Evolutionary conservation across 2,797 vertebrate genomes (phyloP).

Genomic region (Microchirus variegatus): DNA sequence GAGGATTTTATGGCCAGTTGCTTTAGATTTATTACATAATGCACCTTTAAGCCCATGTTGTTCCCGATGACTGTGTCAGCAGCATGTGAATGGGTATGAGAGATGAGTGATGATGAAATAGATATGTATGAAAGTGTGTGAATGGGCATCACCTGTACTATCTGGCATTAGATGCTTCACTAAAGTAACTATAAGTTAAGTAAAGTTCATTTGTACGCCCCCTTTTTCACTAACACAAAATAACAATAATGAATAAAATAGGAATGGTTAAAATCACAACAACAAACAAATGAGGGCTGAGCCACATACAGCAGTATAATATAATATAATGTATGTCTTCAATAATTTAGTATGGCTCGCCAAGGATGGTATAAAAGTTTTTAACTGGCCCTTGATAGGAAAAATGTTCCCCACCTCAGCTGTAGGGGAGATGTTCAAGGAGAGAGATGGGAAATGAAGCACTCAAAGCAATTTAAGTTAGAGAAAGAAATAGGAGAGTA

Average conservation of each 20-base stretch:
- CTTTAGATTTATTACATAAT: too few species aligned
- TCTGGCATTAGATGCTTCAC: too few species aligned
- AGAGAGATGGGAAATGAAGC: slow-evolving; percentile 44
- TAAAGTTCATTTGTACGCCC: not conserved
- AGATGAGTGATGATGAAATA: too few species aligned
- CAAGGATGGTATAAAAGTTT: slow-evolving; percentile 2
- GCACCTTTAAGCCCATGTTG: too few species aligned
- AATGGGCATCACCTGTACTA: not conserved
- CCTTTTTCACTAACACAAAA: not conserved
- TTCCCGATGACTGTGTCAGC: too few species aligned
- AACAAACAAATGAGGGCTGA: not conserved
- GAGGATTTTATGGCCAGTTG: too few species aligned
- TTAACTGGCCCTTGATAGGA: slow-evolving; percentile 2
- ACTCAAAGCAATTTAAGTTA: slow-evolving; percentile 56
- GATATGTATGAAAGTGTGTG: too few species aligned
- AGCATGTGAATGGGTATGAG: too few species aligned
- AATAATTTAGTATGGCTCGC: slow-evolving; percentile 3
- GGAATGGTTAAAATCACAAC: not conserved
- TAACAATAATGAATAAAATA: not conserved
- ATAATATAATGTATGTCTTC: slow-evolving; percentile 1
- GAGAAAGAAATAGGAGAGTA: slow-evolving; percentile 40
- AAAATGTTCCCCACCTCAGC: not conserved
- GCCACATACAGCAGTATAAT: not conserved
- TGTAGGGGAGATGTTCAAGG: slow-evolving; percentile 12
- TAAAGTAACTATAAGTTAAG: not conserved